Conservation (phyloP, 2,888 invertebrate genomes). For the Andrena minutula region DNA sequence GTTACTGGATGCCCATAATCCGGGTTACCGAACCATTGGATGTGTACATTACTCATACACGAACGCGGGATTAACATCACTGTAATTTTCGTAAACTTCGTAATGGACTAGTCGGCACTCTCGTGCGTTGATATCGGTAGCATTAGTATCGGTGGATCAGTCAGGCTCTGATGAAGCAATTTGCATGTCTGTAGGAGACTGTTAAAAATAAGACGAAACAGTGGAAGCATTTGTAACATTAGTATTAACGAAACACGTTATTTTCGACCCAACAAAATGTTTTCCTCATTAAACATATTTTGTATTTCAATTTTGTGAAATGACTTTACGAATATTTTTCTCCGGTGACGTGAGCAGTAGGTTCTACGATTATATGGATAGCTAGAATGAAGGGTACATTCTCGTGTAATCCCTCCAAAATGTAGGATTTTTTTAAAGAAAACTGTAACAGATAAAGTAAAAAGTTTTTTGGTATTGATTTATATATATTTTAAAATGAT, state of each 20-base stretch:
- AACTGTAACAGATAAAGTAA: too few relatives aligned
- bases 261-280: neutral
- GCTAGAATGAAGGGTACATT: neutral
- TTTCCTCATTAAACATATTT: neutral
- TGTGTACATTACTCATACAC: constrained; percentile 51
- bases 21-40: constrained; percentile 57
- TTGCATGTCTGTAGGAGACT: neutral
- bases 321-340: neutral
- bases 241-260: neutral
- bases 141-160: constrained; percentile 14
- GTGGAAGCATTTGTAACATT: neutral
- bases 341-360: too few relatives aligned
- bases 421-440: too few relatives aligned
- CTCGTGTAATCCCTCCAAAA: too few relatives aligned
- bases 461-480: too few relatives aligned
- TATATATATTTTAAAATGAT: too few relatives aligned
- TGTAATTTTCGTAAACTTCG: constrained; percentile 58
- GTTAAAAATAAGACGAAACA: constrained; percentile 7
- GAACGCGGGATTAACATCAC: constrained; percentile 27
- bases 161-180: constrained; percentile 12
- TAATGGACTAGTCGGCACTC: constrained; percentile 31
- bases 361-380: neutral
- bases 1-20: constrained; percentile 58
- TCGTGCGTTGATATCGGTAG: constrained; percentile 7
- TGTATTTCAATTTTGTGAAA: neutral